Evolutionary conservation across 1,140 invertebrate species (phyloP), one percentile per base, ranked within the genome.

Genomic region (Limonius californicus): DNA sequence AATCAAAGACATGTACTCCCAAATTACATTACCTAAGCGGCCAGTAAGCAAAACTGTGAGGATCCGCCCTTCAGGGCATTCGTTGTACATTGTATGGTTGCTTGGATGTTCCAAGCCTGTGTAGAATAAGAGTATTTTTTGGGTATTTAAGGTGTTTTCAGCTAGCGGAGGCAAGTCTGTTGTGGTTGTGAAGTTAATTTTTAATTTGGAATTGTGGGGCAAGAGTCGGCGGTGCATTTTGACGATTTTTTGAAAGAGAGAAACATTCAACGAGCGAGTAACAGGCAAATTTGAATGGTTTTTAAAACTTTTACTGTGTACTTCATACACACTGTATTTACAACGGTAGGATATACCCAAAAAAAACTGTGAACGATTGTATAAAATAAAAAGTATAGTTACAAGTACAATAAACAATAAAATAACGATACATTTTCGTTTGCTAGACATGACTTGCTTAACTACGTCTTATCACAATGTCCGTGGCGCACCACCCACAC

Each of bases 401-500:
- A 75, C 73, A 74, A 71, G 68, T 70, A 75, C 72, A 75, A 68
- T 73, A 73, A 72, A 75, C 68, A 73, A 75, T 72, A 74, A 72
- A 69, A 71, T 75, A 73, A 74, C 70, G 71, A 70, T 75, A 75
- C 73, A 75, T 72, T 72, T 61, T 70, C 70, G 68, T 68, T 65
- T 71, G 61, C 72, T 75, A 75, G 69, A 73, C 72, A 74, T 74
- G 74, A 75, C 74, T 75, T 71, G 27, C 70, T 74, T 73, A 74
- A 72, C 69, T 74, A 73, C 66, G 53, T 75, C 74, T 75, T 75
- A 75, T 75, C 74, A 75, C 74, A 75, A 75, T 73, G 72, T 74
- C 73, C 69, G 72, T 71, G 70, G 72, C 69, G 65, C 59, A 68
- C 65, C 71, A 72, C 72, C 69, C 72, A 75, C 74, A 75, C 72